Conservation (phyloP, 2,888 invertebrate species). For the Oscheius sp. region DNA sequence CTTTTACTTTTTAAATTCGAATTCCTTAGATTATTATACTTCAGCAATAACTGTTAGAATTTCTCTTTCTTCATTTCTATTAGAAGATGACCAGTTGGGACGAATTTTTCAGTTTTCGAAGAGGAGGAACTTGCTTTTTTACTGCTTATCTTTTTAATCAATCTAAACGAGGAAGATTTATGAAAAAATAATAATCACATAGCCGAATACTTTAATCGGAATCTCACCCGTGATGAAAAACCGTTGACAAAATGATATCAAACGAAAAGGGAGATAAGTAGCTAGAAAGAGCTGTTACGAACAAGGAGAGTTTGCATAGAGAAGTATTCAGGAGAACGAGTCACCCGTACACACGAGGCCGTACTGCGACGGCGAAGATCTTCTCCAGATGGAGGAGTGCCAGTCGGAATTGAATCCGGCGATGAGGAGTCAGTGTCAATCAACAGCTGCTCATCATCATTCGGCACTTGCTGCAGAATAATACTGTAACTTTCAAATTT, state of each 20-base stretch:
- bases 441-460: constrained; percentile 27
- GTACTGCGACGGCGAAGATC: constrained; percentile 12
- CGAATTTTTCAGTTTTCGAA: too few relatives aligned
- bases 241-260: constrained; percentile 1
- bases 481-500: too few relatives aligned
- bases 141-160: too few relatives aligned
- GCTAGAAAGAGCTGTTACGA: constrained; percentile 14
- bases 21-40: not conserved
- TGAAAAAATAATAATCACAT: too few relatives aligned
- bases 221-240: not conserved
- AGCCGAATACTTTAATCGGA: too few relatives aligned
- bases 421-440: constrained; percentile 6
- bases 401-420: constrained; percentile 4
- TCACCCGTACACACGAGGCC: constrained; percentile 11
- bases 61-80: not conserved
- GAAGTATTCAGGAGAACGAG: constrained; percentile 3
- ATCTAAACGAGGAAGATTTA: too few relatives aligned
- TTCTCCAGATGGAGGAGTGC: not conserved
- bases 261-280: not conserved
- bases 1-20: not conserved
- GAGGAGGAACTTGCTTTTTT: too few relatives aligned
- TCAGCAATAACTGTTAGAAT: not conserved
- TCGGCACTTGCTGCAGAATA: not conserved
- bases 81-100: too few relatives aligned
- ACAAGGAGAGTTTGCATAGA: constrained; percentile 15